phyloP scores from a whole-genome alignment of 2,113 vertebrate genomes.

The Otis tarda region DNA sequence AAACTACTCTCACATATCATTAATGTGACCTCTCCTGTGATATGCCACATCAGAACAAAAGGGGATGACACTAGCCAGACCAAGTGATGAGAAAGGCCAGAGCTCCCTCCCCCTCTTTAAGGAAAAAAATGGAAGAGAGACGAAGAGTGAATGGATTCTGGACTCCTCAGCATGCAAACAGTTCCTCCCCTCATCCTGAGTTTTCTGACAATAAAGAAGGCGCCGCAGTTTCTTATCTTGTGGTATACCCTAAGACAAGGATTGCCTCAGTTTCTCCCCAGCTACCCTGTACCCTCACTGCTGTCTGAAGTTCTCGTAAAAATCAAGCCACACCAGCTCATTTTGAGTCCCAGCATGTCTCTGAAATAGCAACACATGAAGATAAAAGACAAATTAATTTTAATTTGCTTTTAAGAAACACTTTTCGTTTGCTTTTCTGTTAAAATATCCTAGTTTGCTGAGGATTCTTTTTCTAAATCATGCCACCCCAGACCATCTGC shows the following conservation, averaged over 20 bases:
- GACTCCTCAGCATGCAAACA: neutral
- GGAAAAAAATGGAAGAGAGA: neutral
- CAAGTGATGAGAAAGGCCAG: neutral
- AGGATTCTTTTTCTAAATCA: accelerated
- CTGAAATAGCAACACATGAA: neutral
- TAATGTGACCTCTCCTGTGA: neutral
- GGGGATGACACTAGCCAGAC: neutral
- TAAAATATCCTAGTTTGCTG: neutral
- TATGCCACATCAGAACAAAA: neutral
- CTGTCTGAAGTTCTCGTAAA: neutral
- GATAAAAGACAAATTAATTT: neutral
- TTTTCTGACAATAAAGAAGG: neutral
- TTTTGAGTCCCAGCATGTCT: neutral
- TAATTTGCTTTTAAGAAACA: neutral
- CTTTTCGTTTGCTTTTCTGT: neutral
- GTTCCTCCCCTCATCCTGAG: neutral
- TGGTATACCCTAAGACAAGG: neutral
- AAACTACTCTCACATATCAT: neutral
- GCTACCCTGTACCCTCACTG: neutral
- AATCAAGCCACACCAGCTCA: neutral
- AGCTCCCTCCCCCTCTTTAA: neutral
- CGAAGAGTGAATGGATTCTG: neutral
- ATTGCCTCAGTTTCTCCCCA: neutral
- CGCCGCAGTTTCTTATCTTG: neutral
- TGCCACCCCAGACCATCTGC: accelerated